Base-by-base conservation (phyloP, 1,140 invertebrate species). In the Gonioctena quinquepunctata region DNA sequence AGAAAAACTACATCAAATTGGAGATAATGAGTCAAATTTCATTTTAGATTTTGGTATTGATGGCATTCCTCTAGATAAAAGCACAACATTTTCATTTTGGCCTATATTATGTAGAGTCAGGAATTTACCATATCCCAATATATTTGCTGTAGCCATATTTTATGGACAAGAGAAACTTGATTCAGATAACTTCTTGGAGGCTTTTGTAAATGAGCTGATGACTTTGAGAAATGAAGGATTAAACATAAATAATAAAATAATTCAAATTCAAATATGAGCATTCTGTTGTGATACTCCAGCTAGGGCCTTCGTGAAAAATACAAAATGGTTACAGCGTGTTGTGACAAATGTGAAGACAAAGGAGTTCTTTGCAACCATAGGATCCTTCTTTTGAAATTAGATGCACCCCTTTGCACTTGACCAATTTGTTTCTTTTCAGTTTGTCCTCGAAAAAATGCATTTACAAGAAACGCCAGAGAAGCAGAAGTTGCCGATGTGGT, bases 61-160 rank as follows among this genome's bases (percentile, higher is more conserved):
- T 59, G 50, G 65, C 8, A 18, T 67, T 27, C 50, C 65, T 6
- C 18, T 67, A 26, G 25, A 28, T 48, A 67, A 67, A 56, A 57
- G 18, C 52, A 57, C 65, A 18, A 59, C 16, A 13, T 33, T 33
- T n/a, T 57, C 21, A 7, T 67, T 67, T 56, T 67, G 52, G 65
- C 54, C 65, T 22, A 67, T 67, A 49, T 67, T 67, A 57, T 50
- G 54, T 67, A 67, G 18, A 54, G 33, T 67, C 18, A 26, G 52
- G 28, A 67, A 67, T 67, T 26, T 67, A 27, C 22, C 33, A 28
- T 11, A 54, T 56, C 16, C 18, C 26, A 16, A 50, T 26, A 16
- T 60, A 60, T 67, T 67, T 67, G 19, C 27, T n/a, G 52, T 67
- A 54, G 65, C 65, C 18, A 56, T 67, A 33, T 67, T 57, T 28